Evolutionary conservation across 2,113 vertebrate species (phyloP), one percentile per base, ranked within the genome.

Genomic region (Vulpes ferrilata): DNA sequence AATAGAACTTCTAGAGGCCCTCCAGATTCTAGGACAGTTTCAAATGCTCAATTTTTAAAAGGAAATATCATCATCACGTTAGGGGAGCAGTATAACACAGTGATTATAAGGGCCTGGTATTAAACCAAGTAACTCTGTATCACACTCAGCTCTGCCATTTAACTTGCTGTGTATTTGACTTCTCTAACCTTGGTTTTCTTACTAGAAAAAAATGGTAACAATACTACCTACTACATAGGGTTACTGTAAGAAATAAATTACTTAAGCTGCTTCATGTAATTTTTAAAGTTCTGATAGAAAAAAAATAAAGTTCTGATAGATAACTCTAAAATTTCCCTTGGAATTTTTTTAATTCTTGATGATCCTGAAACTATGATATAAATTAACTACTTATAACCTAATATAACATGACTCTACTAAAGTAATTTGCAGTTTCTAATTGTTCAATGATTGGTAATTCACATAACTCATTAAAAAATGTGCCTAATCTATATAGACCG

Each of bases 391-490:
- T 88, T 87, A 67, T 30, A 90, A 59, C 71, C 43, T 73, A 71
- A 71, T 22, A 53, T 51, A 81, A 90, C 13, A 94, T 59, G 81
- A 85, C 19, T 32, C 48, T 30, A 86, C 13, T 65, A 74, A 55
- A 64, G 73, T 71, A 64, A 86, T 96, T 80, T 94, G 67, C 19
- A 74, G 3, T 93, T 94, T 96, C 92, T 90, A 71, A 57, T 73
- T 90, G 23, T 93, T 64, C 17, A 57, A 1, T 86, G 60, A 76
- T 27, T 38, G 13, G 35, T 38, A 84, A 78, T 90, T 85, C n/a
- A 86, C 3, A 57, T 15, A 80, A 88, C 32, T 64, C 80, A 43
- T 64, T 90, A 30, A 82, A 95, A 93, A 93, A 90, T 22, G 73
- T 90, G 43, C 19, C 12, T 12, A 55, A 69, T 84, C 60, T 83